These are phyloP conservation scores for Chunga burmeisteri DNA, from an alignment of 2,113 vertebrate species.

Conservation along the genomic window DNA sequence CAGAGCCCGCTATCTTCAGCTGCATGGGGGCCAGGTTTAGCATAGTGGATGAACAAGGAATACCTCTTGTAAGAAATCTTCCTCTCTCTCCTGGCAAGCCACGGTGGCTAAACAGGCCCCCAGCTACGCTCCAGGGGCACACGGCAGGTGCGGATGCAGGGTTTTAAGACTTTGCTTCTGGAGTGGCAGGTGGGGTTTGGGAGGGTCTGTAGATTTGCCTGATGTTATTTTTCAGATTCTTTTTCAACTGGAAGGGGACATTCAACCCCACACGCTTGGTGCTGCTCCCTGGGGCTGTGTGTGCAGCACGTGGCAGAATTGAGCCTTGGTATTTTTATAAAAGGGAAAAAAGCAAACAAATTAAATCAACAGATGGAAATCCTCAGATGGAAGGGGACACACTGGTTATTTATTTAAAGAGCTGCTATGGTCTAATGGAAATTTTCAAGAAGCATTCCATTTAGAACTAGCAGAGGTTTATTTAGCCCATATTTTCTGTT, in stretches of 20 bases:
- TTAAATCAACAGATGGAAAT: constrained; percentile 29
- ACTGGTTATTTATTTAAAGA: constrained; percentile 49
- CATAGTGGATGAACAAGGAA: not conserved
- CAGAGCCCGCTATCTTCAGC: not conserved
- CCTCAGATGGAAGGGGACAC: constrained; percentile 15
- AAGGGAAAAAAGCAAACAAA: constrained; percentile 24
- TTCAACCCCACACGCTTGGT: accelerated
- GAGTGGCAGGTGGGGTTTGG: not conserved
- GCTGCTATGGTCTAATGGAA: constrained; percentile 36
- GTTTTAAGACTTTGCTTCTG: not conserved
- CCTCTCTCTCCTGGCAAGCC: not conserved
- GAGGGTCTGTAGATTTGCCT: not conserved
- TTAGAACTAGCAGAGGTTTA: constrained; percentile 38
- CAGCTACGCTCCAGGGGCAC: not conserved
- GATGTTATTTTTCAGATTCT: not conserved
- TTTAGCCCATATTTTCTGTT: constrained; percentile 49
- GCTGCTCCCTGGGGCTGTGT: not conserved
- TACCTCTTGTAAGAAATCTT: not conserved
- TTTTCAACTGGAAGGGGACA: not conserved
- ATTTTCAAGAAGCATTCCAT: constrained; percentile 37
- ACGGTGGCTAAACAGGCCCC: too few species aligned
- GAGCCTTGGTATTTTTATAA: not conserved
- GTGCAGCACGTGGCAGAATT: not conserved
- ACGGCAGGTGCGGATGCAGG: not conserved
- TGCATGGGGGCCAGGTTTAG: accelerated